These are phyloP conservation scores for Epirrhoe tristata DNA, from an alignment of 2,888 invertebrate species.

Conservation along the genomic window DNA sequence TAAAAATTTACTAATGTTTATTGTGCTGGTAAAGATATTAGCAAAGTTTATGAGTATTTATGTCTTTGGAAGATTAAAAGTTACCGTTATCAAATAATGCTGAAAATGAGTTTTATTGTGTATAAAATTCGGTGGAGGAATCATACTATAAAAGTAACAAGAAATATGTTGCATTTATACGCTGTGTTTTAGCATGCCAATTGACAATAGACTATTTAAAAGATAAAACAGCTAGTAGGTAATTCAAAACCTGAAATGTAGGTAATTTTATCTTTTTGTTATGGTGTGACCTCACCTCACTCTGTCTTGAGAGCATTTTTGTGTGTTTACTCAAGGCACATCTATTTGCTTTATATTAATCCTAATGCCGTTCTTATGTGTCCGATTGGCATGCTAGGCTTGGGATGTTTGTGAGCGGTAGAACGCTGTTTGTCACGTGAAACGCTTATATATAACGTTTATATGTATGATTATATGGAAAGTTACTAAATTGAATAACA, in stretches of 20 bases:
- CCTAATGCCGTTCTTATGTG: not conserved
- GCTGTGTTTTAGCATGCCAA: not conserved
- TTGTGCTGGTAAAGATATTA: not conserved
- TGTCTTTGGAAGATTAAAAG: not conserved
- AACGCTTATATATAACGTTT: slow-evolving; percentile 71
- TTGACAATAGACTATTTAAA: not conserved
- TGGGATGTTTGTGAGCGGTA: slow-evolving; percentile 47
- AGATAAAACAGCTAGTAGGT: too few species aligned
- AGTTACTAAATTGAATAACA: slow-evolving; percentile 52
- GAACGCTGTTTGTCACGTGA: slow-evolving; percentile 46
- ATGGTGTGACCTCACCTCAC: too few species aligned
- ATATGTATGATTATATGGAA: slow-evolving; percentile 69
- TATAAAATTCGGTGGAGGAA: not conserved
- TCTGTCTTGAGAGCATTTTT: too few species aligned
- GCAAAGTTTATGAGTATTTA: not conserved
- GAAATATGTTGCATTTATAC: not conserved
- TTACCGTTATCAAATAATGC: not conserved
- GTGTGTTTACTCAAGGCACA: too few species aligned
- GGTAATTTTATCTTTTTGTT: too few species aligned
- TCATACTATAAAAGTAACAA: not conserved
- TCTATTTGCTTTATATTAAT: not conserved
- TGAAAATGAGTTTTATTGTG: not conserved
- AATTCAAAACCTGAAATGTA: too few species aligned
- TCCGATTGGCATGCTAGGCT: slow-evolving; percentile 36
- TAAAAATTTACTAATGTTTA: not conserved